phyloP scores from a whole-genome alignment of 2,888 invertebrate species.

The Lasius fuliginosus region DNA sequence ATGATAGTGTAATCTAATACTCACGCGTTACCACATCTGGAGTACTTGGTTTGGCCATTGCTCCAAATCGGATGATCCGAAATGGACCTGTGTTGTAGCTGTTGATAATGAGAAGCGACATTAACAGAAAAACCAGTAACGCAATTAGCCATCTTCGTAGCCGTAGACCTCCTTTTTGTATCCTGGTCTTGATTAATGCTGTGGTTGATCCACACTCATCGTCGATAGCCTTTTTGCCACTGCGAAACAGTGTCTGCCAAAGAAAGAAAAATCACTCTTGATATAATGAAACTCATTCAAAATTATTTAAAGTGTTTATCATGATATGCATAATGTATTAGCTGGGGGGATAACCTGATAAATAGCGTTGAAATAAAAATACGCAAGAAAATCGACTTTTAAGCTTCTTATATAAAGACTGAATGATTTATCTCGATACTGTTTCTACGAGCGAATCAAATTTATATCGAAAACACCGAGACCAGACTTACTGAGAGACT shows the following conservation, averaged over 20 bases:
- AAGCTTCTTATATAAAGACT: neutral
- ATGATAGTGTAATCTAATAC: slow-evolving; percentile 5
- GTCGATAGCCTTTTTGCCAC: slow-evolving; percentile 65
- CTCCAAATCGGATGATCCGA: slow-evolving; percentile 65
- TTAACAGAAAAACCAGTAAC: slow-evolving; percentile 77
- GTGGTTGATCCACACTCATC: slow-evolving; percentile 58
- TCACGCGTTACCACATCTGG: slow-evolving; percentile 56
- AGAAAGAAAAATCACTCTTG: neutral
- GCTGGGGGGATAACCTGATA: neutral
- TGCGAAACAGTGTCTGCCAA: slow-evolving; percentile 72
- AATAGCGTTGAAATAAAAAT: neutral
- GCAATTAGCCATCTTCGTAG: slow-evolving; percentile 81
- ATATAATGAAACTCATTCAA: neutral
- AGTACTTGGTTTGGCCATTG: slow-evolving; percentile 68
- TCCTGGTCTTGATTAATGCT: slow-evolving; percentile 56
- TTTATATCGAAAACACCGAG: neutral
- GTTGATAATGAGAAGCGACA: slow-evolving; percentile 80
- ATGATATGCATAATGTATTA: neutral
- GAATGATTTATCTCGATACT: neutral
- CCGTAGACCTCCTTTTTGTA: slow-evolving; percentile 73
- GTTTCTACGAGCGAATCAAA: neutral
- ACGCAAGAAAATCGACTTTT: neutral
- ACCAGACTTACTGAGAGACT: neutral
- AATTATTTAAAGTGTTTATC: neutral
- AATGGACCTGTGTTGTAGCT: slow-evolving; percentile 80